Evolutionary conservation across 2,113 vertebrate genomes (phyloP).

Genomic region (Coregonus clupeaformis): DNA sequence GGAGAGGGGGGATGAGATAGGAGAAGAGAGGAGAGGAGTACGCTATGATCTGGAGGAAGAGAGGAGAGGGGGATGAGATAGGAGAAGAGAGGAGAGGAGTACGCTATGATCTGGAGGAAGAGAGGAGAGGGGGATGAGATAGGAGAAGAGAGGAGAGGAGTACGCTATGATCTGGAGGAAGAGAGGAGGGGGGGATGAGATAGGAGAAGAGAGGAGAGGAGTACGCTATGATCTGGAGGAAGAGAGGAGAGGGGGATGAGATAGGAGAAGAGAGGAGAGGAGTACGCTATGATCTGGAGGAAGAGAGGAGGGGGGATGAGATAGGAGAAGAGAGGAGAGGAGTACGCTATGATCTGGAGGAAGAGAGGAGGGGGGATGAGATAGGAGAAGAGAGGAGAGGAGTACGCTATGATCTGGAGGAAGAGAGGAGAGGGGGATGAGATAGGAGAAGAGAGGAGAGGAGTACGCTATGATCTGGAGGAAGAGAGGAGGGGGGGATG

Average conservation of each 20-base stretch:
- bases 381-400: neutral
- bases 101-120: conserved; percentile 91
- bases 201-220: neutral
- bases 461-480: conserved; percentile 95
- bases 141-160: conserved; percentile 10
- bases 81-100: conserved; percentile 58
- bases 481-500: conserved; percentile 1
- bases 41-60: conserved; percentile 88
- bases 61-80: neutral
- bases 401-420: conserved; percentile 94
- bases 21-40: conserved; percentile 72
- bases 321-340: neutral
- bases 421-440: conserved; percentile 1
- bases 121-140: neutral
- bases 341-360: conserved; percentile 94
- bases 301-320: neutral
- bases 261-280: neutral
- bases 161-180: conserved; percentile 94
- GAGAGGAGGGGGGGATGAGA: neutral
- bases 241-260: neutral
- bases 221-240: conserved; percentile 93
- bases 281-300: conserved; percentile 94
- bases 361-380: neutral
- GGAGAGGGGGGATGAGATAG: neutral
- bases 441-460: neutral